These are phyloP conservation scores for Xylophagus ater DNA, from an alignment of 2,888 invertebrate species.

Conservation along the genomic window DNA sequence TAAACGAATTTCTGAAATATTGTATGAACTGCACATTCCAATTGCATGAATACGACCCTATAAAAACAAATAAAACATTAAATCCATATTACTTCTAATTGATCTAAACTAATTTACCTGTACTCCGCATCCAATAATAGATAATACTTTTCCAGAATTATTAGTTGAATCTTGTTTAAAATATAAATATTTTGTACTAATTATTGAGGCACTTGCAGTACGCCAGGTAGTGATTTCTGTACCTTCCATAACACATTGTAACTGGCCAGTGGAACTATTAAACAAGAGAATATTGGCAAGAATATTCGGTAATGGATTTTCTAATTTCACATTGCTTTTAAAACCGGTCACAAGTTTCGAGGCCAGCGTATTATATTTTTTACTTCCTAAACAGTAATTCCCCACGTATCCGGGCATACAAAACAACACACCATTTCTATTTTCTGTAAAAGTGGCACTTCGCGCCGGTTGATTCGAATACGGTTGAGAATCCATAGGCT, in stretches of 20 bases:
- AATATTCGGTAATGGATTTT: conserved; percentile 36
- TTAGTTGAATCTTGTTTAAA: conserved; percentile 20
- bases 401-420: conserved; percentile 42
- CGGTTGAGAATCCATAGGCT: conserved; percentile 6
- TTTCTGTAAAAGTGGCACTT: conserved; percentile 24
- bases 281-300: conserved; percentile 41
- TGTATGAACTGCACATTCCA: conserved; percentile 41
- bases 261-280: conserved; percentile 36
- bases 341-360: conserved; percentile 43
- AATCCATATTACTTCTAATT: not conserved
- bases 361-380: conserved; percentile 30
- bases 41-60: conserved; percentile 40
- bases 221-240: conserved; percentile 47
- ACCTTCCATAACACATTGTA: conserved; percentile 41
- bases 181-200: conserved; percentile 44
- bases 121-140: conserved; percentile 45
- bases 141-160: no score
- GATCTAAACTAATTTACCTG: conserved; percentile 30
- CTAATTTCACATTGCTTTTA: conserved; percentile 28
- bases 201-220: conserved; percentile 47
- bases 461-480: conserved; percentile 33
- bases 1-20: conserved; percentile 41
- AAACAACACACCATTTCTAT: conserved; percentile 26
- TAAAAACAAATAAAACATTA: not conserved
- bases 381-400: conserved; percentile 25